Evolutionary conservation across 1,140 invertebrate species (phyloP).

Genomic region (Meloidogyne exigua): DNA sequence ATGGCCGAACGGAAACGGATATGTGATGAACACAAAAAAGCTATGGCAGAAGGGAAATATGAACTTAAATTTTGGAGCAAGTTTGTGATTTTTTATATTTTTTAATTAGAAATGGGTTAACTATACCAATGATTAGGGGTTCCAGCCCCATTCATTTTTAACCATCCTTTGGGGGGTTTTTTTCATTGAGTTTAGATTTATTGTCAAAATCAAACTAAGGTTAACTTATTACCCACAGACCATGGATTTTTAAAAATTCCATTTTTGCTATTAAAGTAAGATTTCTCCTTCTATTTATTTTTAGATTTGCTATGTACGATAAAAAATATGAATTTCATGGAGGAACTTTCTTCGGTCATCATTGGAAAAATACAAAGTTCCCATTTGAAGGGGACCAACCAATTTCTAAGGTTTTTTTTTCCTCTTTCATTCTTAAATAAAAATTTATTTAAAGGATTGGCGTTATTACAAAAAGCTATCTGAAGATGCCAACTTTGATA

Average conservation of each 20-base stretch:
- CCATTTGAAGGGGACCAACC: slow-evolving; percentile 57
- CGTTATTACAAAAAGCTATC: slow-evolving; percentile 60
- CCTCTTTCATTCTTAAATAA: background rate
- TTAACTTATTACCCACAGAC: no score
- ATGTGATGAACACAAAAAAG: slow-evolving; percentile 46
- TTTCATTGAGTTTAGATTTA: no score
- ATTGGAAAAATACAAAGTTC: slow-evolving; percentile 46
- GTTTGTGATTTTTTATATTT: background rate
- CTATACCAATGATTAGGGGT: no score
- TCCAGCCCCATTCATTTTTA: no score
- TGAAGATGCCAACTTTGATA: slow-evolving; percentile 58
- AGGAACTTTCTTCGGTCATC: background rate
- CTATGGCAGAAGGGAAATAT: slow-evolving; percentile 53
- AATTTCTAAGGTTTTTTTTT: slow-evolving; percentile 46
- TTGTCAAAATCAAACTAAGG: no score
- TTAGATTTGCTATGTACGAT: slow-evolving; percentile 47
- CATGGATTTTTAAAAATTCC: no score
- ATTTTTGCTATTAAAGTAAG: no score
- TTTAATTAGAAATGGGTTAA: no score
- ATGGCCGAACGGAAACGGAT: slow-evolving; percentile 49
- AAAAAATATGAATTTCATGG: slow-evolving; percentile 57
- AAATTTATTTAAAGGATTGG: slow-evolving; percentile 46
- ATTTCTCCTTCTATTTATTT: background rate
- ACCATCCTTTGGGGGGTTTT: no score
- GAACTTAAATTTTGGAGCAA: slow-evolving; percentile 63